Evolutionary conservation across 2,888 invertebrate genomes (phyloP), one percentile per base, ranked within the genome.

Genomic region (Caenorhabditis angaria): DNA sequence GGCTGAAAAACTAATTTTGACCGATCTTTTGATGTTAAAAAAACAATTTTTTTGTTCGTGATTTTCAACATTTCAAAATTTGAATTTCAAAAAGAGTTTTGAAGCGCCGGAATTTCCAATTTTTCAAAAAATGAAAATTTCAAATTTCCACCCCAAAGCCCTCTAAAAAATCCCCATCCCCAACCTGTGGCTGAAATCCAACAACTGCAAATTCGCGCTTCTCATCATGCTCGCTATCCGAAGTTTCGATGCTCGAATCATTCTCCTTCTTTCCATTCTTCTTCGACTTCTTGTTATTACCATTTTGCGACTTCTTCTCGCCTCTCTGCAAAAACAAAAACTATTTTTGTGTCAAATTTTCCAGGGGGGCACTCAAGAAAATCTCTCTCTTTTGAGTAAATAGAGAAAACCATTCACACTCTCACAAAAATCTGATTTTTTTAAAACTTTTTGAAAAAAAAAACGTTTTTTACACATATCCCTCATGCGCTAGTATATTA

Each of bases 221-320:
- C 66, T 76, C 76, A 57, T 78, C 78, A 65, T 67, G 64, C 57
- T 76, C 77, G 32, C 74, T 74, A 24, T 67, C 66, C 54, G 76
- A 74, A 24, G 78, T 74, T 50, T 76, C 74, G 27, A n/a, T n/a
- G n/a, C 69, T 69, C 32, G 80, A 73, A 57, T 79, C 72, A 54
- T 58, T 61, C 27, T 80, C 78, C 69, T 76, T 74, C 54, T 75
- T 67, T 56, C 73, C 66, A 53, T 72, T 71, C 50, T 73, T 70
- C 35, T 67, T 47, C 29, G 79, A 76, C 67, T 79, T 77, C 59
- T 72, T 63, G n/a, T n/a, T n/a, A 51, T 81, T 78, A 41, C 54
- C 76, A 66, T 47, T 28, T 35, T 35, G 32, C 57, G 65, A 61
- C 48, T 64, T 69, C 58, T 57, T 70, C 66, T 72, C 67, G 67